A percentile compares a stretch with the other conserved stretches of the same genome.
Evolutionary conservation across 2,113 vertebrate species (phyloP).

Genomic region (Theristicus caerulescens): DNA sequence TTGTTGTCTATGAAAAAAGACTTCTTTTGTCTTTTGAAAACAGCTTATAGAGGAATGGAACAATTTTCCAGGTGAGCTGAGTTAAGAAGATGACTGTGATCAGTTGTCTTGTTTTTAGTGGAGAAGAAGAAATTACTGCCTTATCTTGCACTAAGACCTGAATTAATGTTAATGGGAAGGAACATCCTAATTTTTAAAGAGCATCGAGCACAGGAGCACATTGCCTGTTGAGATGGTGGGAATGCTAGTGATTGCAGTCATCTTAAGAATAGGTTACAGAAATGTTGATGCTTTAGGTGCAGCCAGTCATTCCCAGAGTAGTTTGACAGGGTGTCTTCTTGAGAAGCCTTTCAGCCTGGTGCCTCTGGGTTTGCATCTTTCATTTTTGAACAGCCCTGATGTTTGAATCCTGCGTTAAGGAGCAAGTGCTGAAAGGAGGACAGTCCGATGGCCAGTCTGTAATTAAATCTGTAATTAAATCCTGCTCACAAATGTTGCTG

Average conservation of each 20-base stretch:
- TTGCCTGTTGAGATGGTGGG: neutral
- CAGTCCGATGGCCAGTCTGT: neutral
- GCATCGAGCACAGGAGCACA: fast-evolving
- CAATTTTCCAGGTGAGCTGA: neutral
- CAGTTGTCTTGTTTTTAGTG: neutral
- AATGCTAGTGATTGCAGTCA: neutral
- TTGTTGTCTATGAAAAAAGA: neutral
- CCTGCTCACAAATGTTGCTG: neutral
- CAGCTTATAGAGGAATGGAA: neutral
- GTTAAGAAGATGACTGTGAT: neutral
- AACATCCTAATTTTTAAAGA: neutral
- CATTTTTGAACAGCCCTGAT: neutral
- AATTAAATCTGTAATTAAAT: constrained; percentile 37
- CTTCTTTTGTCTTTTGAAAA: neutral
- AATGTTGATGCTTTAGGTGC: neutral
- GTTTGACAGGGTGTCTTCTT: neutral
- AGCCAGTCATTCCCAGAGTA: neutral
- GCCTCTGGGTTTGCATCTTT: neutral
- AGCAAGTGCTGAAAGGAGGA: constrained; percentile 21
- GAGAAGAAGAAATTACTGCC: neutral
- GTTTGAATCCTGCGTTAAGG: neutral
- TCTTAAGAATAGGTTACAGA: neutral
- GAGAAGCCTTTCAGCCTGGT: neutral
- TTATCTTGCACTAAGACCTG: neutral
- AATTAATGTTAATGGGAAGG: neutral